phyloP scores from a whole-genome alignment of 1,140 invertebrate genomes.

The Monochamus saltuarius region DNA sequence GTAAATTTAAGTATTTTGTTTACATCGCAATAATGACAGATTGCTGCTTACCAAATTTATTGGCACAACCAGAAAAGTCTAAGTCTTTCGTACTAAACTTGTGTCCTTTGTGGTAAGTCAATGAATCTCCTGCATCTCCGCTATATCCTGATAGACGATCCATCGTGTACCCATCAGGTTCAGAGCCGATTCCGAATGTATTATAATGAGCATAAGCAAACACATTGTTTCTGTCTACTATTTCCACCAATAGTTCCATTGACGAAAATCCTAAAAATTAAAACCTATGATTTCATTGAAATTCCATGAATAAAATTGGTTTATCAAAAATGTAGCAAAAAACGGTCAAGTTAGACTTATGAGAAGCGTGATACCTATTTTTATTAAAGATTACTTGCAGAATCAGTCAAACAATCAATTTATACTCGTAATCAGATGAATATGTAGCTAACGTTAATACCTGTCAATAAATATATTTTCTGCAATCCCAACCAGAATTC shows the following conservation, averaged over 20 bases:
- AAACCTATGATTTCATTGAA: too few relatives aligned
- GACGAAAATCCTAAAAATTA: conserved; percentile 14
- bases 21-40: background rate
- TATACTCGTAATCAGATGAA: background rate
- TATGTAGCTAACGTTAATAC: conserved; percentile 16
- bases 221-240: conserved; percentile 61
- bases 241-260: conserved; percentile 59
- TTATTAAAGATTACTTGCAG: background rate
- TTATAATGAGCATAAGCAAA: conserved; percentile 62
- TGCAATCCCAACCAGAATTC: conserved; percentile 57
- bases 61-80: conserved; percentile 67
- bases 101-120: conserved; percentile 69
- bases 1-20: too few relatives aligned
- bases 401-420: background rate
- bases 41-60: background rate
- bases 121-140: conserved; percentile 67
- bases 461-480: conserved; percentile 50
- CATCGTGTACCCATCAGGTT: conserved; percentile 64
- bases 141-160: conserved; percentile 61
- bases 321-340: conserved; percentile 7
- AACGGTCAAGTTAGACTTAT: background rate
- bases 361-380: background rate
- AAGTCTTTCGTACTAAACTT: conserved; percentile 71
- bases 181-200: conserved; percentile 64
- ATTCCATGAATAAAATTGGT: too few relatives aligned